Base-by-base conservation (phyloP, 1,140 invertebrate species). In the Limonius californicus region DNA sequence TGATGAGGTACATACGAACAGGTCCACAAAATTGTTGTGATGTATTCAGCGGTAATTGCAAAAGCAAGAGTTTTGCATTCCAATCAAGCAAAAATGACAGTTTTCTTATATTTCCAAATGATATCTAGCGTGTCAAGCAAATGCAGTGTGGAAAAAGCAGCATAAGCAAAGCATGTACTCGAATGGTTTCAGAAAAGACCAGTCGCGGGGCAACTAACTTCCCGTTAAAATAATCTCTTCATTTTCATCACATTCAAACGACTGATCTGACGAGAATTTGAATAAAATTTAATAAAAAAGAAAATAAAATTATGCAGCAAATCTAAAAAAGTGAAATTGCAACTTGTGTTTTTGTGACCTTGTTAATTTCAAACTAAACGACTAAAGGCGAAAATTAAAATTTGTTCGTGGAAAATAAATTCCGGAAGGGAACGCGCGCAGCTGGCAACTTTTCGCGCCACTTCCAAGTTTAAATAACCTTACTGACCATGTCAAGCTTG, bases 141-240 rank as follows among this genome's bases (percentile, higher is more conserved):
- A 74, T 70, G 71, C 70, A 72, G 64, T 69, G 68, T 61, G 55
- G 62, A 47, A 59, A 72, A 69, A 67, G 64, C 68, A 72, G 70
- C 76, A 66, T 50, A 74, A 71, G 69, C 68, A 68, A 70, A 68
- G 64, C 65, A 70, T 71, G 67, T 66, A 72, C n/a, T 66, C 62
- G 63, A 74, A 77, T 69, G 74, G 82, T 84, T 83, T 83, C 82
- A 84, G 82, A 84, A 84, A 84, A 84, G 82, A 84, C 82, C 82
- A 82, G 81, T 82, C 80, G 78, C 76, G 78, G 78, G 80, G 80
- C 81, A 82, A 82, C 80, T 82, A 82, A 82, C 79, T 75, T 74
- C 66, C 68, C 67, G 70, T 67, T 70, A 62, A 75, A 74, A 72
- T 69, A 70, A 57, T 61, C 3, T 16, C n/a, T 55, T 27, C n/a